Evolutionary conservation across 2,797 vertebrate species (phyloP), one percentile per base, ranked within the genome.

Genomic region (Urocyon cinereoargenteus): DNA sequence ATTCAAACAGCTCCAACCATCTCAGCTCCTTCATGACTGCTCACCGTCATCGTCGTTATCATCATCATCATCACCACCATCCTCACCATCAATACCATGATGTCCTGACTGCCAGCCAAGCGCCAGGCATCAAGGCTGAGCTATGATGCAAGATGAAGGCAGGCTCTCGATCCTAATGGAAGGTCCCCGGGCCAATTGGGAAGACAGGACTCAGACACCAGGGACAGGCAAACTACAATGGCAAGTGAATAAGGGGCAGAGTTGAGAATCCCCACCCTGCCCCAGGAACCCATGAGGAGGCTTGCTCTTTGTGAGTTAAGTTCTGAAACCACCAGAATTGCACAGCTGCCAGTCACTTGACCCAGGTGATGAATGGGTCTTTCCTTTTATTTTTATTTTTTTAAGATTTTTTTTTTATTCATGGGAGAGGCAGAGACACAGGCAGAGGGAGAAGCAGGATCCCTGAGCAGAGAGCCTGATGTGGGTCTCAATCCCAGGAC

Each of bases 1-100:
- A 91, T 78, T 77, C 73, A 92, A 18, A 92, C 40, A 94, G 94
- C 45, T 91, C 73, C 91, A 82, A 18, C 75, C 73, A 84, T 68
- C 77, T 84, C 61, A 61, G 26, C 62, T 87, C 55, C 75, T 92
- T 87, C 95, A 57, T n/a, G 70, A 77, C 15, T 16, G 24, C 8
- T n/a, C 5, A 1, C 22, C 31, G 5, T 86, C 79, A 14, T 70
- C 22, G 8, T 45, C 62, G 4, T 89, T n/a, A 0, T 53, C 70
- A 2, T 40, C 75, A 2, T n/a, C 22, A 5, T 10, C 77, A 14
- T 13, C 77, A 16, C 31, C 66, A 75, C 49, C 75, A 49, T 61
- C 95, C 40, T 34, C 95, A 64, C 26, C 93, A 92, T 5, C 57
- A 93, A n/a, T 55, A 70, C 31, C 40, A 1, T 61, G 92, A 45